Evolutionary conservation across 2,888 invertebrate species (phyloP).

Genomic region (Phyllotreta striolata): DNA sequence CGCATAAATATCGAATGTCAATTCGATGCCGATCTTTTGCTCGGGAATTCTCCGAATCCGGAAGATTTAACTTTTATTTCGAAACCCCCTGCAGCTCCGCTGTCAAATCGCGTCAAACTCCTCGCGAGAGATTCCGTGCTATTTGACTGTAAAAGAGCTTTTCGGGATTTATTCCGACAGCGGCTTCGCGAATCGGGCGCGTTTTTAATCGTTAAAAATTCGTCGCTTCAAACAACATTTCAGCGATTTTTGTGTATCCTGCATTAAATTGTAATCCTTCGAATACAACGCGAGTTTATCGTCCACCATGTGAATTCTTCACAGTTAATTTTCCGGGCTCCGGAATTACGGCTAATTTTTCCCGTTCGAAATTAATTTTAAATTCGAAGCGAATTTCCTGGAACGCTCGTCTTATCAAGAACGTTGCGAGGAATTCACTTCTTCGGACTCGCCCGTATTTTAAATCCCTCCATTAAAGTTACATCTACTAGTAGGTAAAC

Average conservation of each 20-base stretch:
- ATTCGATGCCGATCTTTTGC: constrained; percentile 2
- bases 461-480: constrained; percentile 22
- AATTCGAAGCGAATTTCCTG: background rate
- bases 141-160: constrained; percentile 21
- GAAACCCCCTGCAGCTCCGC: constrained; percentile 12
- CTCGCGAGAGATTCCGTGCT: constrained; percentile 14
- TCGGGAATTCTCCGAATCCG: constrained; percentile 4
- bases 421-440: constrained; percentile 31
- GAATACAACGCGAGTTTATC: background rate
- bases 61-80: constrained; percentile 18
- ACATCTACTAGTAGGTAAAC: background rate
- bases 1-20: no score
- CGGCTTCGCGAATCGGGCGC: background rate
- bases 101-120: constrained; percentile 14
- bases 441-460: constrained; percentile 25
- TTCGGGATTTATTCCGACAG: background rate
- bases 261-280: background rate
- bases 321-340: no score
- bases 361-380: no score
- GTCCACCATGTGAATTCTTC: no score
- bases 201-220: no score
- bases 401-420: constrained; percentile 18
- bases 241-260: no score
- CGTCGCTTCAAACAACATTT: no score
- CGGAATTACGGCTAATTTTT: no score